Evolutionary conservation across 2,797 vertebrate species (phyloP), one percentile per base, ranked within the genome.

Genomic region (Channa striata): DNA sequence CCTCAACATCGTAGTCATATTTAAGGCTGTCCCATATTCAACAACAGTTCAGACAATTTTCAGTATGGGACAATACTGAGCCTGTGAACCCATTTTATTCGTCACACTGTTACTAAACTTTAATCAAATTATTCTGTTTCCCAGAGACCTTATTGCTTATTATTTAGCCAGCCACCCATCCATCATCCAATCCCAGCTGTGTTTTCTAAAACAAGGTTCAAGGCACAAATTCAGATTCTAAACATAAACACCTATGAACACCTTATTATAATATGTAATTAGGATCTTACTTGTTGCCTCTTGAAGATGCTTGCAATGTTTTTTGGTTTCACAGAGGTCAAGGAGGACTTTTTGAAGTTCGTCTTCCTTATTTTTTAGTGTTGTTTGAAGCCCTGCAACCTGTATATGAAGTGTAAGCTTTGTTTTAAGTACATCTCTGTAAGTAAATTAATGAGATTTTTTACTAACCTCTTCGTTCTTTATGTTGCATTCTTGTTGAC

Each of bases 401-500:
- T 98, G 64, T 57, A 58, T 49, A 87, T 25, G 49, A 2, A 85
- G 44, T 8, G 3, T 2, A 49, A 39, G 36, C 1, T 20, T 54
- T 21, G 63, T 80, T 91, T 74, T 68, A 57, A 72, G 34, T 3
- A 4, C 39, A 33, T 39, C 10, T 39, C 50, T 0, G 2, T 2
- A 33, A 64, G 11, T 40, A 50, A 57, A 50, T 6, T 19, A 5
- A 56, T 33, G 1, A 19, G 34, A 1, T 50, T 57, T 40, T 40
- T 53, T 57, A 86, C 92, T 78, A 64, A 99, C 98, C 94, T 97
- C 92, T 23, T 96, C 89, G 77, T 96, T 93, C 87, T 95, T 96
- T 59, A 85, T 80, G 52, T 68, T 85, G 72, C 92, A 83, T 89
- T 97, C 93, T 76, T 93, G 91, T 48, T 91, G 88, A 57, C 89